Conservation (phyloP, 2,888 invertebrate species). For the Tigriopus californicus region DNA sequence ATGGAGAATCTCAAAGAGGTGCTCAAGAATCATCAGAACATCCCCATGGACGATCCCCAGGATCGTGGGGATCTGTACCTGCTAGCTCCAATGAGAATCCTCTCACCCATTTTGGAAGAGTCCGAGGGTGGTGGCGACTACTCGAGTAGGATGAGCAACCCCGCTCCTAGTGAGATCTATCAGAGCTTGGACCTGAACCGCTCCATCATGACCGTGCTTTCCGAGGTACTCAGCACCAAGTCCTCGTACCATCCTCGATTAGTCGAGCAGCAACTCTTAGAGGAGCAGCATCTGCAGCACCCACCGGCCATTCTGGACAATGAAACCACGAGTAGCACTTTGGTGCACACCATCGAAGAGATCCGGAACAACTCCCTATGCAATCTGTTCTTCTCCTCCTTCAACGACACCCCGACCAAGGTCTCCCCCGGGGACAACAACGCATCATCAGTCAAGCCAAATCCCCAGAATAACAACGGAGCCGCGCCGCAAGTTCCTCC, state of each 20-base stretch:
- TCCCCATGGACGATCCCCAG: slow-evolving; percentile 13
- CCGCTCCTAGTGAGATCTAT: neutral
- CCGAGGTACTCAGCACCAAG: slow-evolving; percentile 6
- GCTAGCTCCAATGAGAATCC: slow-evolving; percentile 13
- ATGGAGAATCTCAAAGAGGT: slow-evolving; percentile 10
- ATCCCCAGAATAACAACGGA: neutral
- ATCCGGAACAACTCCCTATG: slow-evolving; percentile 40
- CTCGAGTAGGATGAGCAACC: too few relatives aligned
- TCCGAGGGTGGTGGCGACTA: neutral
- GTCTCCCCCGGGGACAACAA: slow-evolving; percentile 22
- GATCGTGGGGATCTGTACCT: slow-evolving; percentile 11
- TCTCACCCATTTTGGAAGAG: slow-evolving; percentile 11
- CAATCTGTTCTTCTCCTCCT: slow-evolving; percentile 30
- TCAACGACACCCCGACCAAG: too few relatives aligned
- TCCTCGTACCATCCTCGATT: neutral
- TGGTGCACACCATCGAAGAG: slow-evolving; percentile 44
- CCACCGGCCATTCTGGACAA: neutral
- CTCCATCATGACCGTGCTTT: slow-evolving; percentile 14
- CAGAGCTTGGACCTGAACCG: neutral
- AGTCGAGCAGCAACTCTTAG: neutral
- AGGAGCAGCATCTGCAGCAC: neutral
- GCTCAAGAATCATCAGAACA: neutral
- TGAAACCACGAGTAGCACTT: slow-evolving; percentile 27
- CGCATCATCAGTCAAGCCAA: neutral
- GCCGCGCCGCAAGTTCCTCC: slow-evolving; percentile 2